Base-by-base conservation (phyloP, 2,888 invertebrate genomes). In the Temnothorax rugatulus region DNA sequence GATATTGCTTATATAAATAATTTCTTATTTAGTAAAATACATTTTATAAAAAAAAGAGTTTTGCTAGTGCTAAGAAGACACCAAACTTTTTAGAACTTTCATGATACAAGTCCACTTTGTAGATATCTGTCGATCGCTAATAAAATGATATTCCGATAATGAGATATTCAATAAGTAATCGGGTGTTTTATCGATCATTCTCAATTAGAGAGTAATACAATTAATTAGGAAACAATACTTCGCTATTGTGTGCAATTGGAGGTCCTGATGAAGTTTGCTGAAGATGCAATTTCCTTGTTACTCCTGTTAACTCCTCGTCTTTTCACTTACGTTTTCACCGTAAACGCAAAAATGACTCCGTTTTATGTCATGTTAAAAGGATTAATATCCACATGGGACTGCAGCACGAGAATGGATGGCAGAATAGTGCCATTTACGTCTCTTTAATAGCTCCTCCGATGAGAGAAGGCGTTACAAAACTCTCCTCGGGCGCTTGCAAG, bases 231-330 rank as follows among this genome's bases (percentile, higher is more conserved):
- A 73, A 5, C 34, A 18, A 47, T 59, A 69, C 57, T 11, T 44
- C 11, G 21, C 57, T 34, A 57, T 71, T 59, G 73, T 1, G 29
- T 15, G 15, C 29, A 79, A 79, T 69, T 79, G 34, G 7, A 34
- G 34, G 5, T 59, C 44, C 13, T 47, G 34, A 59, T 71, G 13
- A 34, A 47, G 13, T 50, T 73, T 15, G 13, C 47, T 54, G 52
- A 66, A 76, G 54, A 11, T 59, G 73, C 34, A 87, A 83, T 87
- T 87, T 81, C 69, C 69, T 83, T 44, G 69, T 57, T 69, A 41
- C 69, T n/a, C 81, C 63, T 47, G 15, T 66, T 29, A 21, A n/a
- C 50, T n/a, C 5, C 18, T 9, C 21, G 50, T 29, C 38, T 47
- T 63, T 41, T 77, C 66, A n/a, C 76, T 71, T 54, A 29, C 29